Percentiles rank a stretch among this genome's conserved stretches.
These are phyloP conservation scores for Cheilosia urbana DNA, from an alignment of 2,888 invertebrate genomes.

Conservation along the genomic window DNA sequence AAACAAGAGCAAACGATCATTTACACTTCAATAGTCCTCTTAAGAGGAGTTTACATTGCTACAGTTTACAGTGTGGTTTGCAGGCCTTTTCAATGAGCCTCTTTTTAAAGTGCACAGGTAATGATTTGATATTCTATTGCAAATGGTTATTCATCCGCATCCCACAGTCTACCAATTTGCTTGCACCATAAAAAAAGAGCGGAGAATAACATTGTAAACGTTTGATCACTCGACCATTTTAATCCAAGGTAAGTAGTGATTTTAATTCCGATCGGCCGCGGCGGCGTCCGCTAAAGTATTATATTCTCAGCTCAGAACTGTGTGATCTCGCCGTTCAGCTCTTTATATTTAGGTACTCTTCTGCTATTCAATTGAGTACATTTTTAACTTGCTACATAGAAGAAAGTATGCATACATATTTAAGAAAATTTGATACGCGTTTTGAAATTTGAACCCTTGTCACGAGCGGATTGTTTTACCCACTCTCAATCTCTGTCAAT, in stretches of 20 bases:
- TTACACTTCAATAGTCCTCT: not conserved
- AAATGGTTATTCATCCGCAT: conserved; percentile 8
- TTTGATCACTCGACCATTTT: conserved; percentile 15
- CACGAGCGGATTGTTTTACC: too few species aligned
- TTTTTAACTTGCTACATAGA: too few species aligned
- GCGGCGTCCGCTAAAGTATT: not conserved
- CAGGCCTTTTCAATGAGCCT: not conserved
- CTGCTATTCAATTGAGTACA: not conserved
- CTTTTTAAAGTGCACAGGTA: too few species aligned
- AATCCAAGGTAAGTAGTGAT: conserved; percentile 1
- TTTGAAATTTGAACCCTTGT: too few species aligned
- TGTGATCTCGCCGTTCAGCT: conserved; percentile 10
- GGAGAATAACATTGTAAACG: not conserved
- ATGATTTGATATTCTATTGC: conserved; percentile 2
- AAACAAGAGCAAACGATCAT: not conserved
- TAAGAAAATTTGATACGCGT: too few species aligned
- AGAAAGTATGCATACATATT: too few species aligned
- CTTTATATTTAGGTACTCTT: not conserved
- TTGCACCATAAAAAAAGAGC: not conserved
- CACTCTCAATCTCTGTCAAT: too few species aligned
- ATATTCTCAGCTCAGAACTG: not conserved
- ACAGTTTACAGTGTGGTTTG: not conserved
- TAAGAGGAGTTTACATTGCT: not conserved
- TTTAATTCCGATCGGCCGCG: not conserved
- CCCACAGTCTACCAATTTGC: not conserved